Percentiles rank a stretch among this genome's conserved stretches.
phyloP scores from a whole-genome alignment of 1,140 invertebrate species.

The Drosophila ercepeae region DNA sequence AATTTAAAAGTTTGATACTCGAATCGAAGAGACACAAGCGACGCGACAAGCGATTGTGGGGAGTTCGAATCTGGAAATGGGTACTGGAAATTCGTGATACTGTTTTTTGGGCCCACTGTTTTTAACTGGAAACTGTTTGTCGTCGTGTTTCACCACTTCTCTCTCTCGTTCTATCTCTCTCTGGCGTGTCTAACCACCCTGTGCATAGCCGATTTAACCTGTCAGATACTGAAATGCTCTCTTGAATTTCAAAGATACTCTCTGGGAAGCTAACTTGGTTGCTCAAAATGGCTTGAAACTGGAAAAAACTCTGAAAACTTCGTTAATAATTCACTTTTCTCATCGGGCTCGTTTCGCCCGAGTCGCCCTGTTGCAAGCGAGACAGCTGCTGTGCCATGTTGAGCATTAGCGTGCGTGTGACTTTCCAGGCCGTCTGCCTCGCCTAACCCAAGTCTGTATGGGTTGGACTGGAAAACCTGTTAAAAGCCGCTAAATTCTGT shows the following conservation, averaged over 20 bases:
- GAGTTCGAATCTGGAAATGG: slow-evolving; percentile 73
- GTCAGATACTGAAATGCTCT: background rate
- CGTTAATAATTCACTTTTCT: background rate
- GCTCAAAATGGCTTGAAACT: background rate
- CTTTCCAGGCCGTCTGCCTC: slow-evolving; percentile 70
- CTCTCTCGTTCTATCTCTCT: background rate
- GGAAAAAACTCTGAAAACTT: background rate
- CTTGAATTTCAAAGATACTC: background rate
- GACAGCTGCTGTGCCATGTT: slow-evolving; percentile 47
- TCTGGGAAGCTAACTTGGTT: background rate
- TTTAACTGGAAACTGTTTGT: background rate
- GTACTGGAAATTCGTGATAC: slow-evolving; percentile 29
- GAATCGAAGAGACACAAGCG: slow-evolving; percentile 50
- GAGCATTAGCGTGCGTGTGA: slow-evolving; percentile 23
- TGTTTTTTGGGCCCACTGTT: background rate
- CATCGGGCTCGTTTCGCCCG: background rate
- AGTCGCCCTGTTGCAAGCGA: slow-evolving; percentile 22
- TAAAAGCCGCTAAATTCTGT: slow-evolving; percentile 77
- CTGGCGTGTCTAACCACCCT: background rate
- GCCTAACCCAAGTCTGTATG: slow-evolving; percentile 48
- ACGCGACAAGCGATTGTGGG: slow-evolving; percentile 71
- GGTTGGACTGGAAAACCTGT: slow-evolving; percentile 73
- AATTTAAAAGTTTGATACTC: slow-evolving; percentile 47
- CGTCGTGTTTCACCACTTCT: background rate
- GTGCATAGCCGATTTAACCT: background rate